Evolutionary conservation across 2,113 vertebrate species (phyloP).

Genomic region (Prolemur simus): DNA sequence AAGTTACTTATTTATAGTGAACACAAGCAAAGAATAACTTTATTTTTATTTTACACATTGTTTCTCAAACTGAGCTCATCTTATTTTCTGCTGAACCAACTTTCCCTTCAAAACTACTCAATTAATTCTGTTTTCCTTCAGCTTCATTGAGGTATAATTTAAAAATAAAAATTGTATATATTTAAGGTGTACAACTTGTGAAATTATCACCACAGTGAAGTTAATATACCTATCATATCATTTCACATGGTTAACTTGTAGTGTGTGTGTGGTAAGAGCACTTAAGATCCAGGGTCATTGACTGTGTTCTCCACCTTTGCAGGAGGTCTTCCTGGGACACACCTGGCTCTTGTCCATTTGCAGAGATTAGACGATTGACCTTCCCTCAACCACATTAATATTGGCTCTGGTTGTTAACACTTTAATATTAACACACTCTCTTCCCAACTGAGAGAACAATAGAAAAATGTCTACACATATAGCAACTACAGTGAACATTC

Average conservation of each 20-base stretch:
- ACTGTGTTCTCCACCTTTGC: neutral
- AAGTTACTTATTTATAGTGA: neutral
- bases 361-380: neutral
- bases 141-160: neutral
- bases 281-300: neutral
- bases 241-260: neutral
- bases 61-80: neutral
- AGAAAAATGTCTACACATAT: neutral
- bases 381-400: neutral
- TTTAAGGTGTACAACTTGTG: neutral
- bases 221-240: neutral
- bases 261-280: neutral
- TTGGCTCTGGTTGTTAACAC: neutral
- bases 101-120: neutral
- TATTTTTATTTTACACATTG: neutral
- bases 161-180: neutral
- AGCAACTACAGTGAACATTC: neutral
- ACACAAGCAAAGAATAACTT: neutral
- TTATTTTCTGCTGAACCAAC: neutral
- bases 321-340: neutral
- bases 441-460: neutral
- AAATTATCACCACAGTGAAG: neutral
- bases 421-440: too few species aligned
- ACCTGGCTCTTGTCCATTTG: neutral
- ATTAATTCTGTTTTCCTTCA: neutral